phyloP scores from a whole-genome alignment of 2,888 invertebrate genomes.

The Gastrophysa polygoni region DNA sequence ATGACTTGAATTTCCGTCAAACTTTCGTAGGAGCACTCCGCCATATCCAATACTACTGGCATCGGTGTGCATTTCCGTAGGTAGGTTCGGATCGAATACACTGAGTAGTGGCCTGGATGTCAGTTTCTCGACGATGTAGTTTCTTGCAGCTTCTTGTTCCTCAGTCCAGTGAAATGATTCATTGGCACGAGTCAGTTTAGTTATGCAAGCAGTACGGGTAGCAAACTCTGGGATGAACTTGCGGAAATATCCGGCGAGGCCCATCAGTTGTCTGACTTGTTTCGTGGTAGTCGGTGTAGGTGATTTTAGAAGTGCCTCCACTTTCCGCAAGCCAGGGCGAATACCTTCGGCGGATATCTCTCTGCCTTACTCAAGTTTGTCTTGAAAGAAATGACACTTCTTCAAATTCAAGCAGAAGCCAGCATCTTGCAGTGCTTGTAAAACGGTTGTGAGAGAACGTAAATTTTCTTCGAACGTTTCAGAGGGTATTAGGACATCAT shows the following conservation, averaged over 20 bases:
- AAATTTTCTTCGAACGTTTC: slow-evolving; percentile 28
- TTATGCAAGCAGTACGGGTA: slow-evolving; percentile 8
- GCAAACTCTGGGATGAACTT: slow-evolving; percentile 9
- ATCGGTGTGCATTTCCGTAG: slow-evolving; percentile 33
- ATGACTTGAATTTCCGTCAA: slow-evolving; percentile 26
- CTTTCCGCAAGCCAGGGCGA: slow-evolving; percentile 17
- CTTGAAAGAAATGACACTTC: slow-evolving; percentile 19
- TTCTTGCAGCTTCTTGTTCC: slow-evolving; percentile 2
- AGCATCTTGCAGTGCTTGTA: slow-evolving; percentile 11
- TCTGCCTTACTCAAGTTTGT: slow-evolving; percentile 12
- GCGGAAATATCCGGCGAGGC: slow-evolving; percentile 18
- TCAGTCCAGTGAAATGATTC: slow-evolving; percentile 7
- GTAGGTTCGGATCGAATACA: slow-evolving; percentile 29
- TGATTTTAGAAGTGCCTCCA: slow-evolving; percentile 25
- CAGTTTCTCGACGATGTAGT: slow-evolving; percentile 5
- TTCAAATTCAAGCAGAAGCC: slow-evolving; percentile 15
- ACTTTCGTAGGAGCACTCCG: slow-evolving; percentile 32
- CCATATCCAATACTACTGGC: slow-evolving; percentile 34
- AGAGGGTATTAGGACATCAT: slow-evolving; percentile 41
- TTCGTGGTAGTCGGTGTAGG: slow-evolving; percentile 13
- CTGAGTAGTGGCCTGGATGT: slow-evolving; percentile 27
- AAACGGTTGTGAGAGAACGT: slow-evolving; percentile 2
- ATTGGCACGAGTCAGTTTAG: slow-evolving; percentile 5
- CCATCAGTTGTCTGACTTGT: slow-evolving; percentile 23
- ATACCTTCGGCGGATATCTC: slow-evolving; percentile 11